Percentiles rank a stretch among this genome's conserved stretches.
These are phyloP conservation scores for Phalacrocorax pelagicus DNA, from an alignment of 2,113 vertebrate species.

Conservation along the genomic window DNA sequence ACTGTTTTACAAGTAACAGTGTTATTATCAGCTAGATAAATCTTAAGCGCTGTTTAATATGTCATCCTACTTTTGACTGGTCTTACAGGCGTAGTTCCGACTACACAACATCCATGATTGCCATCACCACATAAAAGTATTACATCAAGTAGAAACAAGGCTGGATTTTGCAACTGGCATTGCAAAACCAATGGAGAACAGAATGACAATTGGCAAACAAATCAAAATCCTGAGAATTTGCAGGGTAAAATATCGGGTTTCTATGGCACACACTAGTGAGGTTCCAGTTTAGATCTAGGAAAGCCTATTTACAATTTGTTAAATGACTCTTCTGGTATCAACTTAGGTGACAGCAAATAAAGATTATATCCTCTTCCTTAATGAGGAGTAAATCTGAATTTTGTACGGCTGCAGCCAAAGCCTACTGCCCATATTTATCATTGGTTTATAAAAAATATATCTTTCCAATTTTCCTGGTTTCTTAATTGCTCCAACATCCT, in stretches of 20 bases:
- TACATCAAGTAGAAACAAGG: not conserved
- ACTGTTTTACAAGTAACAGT: not conserved
- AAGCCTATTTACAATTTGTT: not conserved
- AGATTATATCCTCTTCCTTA: not conserved
- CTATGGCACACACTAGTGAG: not conserved
- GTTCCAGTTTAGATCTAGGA: not conserved
- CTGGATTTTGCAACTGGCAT: not conserved
- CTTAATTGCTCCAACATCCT: not conserved
- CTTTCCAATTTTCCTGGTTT: not conserved
- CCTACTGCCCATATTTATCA: not conserved
- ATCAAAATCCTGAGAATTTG: not conserved
- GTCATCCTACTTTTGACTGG: not conserved
- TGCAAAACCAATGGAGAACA: not conserved
- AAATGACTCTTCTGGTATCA: not conserved
- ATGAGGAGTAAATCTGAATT: not conserved
- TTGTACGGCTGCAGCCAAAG: not conserved
- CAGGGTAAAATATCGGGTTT: not conserved
- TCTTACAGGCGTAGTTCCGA: not conserved
- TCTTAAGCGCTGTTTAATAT: not conserved
- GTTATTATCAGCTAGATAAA: not conserved
- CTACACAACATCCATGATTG: not conserved
- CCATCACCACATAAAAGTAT: not conserved
- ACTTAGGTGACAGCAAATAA: not conserved
- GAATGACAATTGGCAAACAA: not conserved
- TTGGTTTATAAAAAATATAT: not conserved